Evolutionary conservation across 2,888 invertebrate genomes (phyloP), one percentile per base, ranked within the genome.

Genomic region (Copidosoma aretas): DNA sequence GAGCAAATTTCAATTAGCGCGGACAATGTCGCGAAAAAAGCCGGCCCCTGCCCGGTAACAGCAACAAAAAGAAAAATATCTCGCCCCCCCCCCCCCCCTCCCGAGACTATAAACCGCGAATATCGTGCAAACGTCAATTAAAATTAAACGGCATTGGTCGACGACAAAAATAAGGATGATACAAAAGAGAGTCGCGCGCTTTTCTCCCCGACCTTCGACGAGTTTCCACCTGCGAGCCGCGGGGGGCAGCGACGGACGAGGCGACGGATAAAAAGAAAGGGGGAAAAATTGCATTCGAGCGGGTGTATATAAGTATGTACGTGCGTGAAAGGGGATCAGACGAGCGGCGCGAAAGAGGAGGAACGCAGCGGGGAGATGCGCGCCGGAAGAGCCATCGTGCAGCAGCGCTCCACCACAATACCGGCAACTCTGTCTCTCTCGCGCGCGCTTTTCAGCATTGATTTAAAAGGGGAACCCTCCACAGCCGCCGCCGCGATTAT

Each of bases 391-490:
- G 43, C 12, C 1, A 14, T 8, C 8, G 8, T 41, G 41, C 8
- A 41, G 41, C 41, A 14, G 41, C 41, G 41, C 41, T 8, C 41
- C 10, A 41, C 8, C 8, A 41, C 41, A 14, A 41, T n/a, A 14
- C 41, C 41, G 14, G 41, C 41, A 41, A n/a, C n/a, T n/a, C n/a
- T n/a, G n/a, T n/a, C n/a, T n/a, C n/a, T n/a, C n/a, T n/a, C 19
- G 53, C 21, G 21, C 24, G 22, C 17, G 17, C 67, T 67, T 67
- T 67, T 58, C 62, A 67, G 58, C 59, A 62, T 63, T 32, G 67
- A 67, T 58, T 67, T 52, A 62, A 67, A 67, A 60, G 52, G 46
- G 19, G 5, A 17, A 1, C 22, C 19, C 14, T 1, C 49, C 12
- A 14, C 14, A 24, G 24, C 15, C 10, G 8, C 14, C 41, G 41